These are phyloP conservation scores for Acanthosepion lycidas DNA, from an alignment of 2,888 invertebrate genomes.

Conservation along the genomic window DNA sequence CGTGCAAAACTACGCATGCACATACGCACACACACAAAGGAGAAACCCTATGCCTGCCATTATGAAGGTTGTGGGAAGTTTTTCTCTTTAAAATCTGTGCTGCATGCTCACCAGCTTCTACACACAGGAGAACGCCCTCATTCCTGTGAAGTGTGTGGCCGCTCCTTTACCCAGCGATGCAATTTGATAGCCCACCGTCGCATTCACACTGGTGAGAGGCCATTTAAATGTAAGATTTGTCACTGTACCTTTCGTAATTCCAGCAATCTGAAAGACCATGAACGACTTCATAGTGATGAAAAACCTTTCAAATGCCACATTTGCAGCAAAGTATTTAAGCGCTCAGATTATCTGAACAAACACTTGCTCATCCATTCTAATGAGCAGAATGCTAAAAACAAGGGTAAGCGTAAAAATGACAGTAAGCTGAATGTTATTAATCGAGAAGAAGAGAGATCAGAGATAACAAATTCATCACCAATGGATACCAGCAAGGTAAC, in stretches of 20 bases:
- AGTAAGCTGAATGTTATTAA: too few species aligned
- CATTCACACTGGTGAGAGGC: neutral
- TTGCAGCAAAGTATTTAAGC: neutral
- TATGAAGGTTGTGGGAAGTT: neutral
- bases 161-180: neutral
- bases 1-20: slow-evolving; percentile 5
- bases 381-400: neutral
- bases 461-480: neutral
- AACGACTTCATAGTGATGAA: neutral
- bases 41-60: neutral
- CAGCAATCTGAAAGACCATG: neutral
- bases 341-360: neutral
- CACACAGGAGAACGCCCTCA: neutral
- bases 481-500: neutral
- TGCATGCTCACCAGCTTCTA: neutral
- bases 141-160: neutral
- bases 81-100: neutral
- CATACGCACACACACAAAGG: neutral
- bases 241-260: neutral
- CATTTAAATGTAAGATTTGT: neutral
- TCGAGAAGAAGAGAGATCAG: too few species aligned
- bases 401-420: neutral
- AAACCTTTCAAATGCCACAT: neutral
- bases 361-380: neutral
- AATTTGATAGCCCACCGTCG: slow-evolving; percentile 4